These are phyloP conservation scores for Cossypha dichroa DNA, from an alignment of 2,797 vertebrate genomes.

Conservation along the genomic window DNA sequence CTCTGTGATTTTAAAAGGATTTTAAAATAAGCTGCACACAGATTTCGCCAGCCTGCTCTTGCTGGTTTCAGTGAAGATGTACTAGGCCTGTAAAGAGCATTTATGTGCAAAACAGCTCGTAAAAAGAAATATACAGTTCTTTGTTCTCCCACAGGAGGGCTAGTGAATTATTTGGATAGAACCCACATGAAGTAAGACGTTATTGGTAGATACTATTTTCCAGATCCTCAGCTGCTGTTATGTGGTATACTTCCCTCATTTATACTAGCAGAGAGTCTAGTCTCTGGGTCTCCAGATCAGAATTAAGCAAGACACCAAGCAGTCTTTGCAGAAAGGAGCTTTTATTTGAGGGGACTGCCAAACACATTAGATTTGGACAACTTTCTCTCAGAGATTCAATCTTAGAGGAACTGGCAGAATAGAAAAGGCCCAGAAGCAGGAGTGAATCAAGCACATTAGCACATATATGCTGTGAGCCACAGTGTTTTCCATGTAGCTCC, in stretches of 20 bases:
- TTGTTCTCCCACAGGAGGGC: constrained; percentile 65
- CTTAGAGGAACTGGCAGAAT: constrained; percentile 4
- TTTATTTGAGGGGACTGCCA: constrained; percentile 29
- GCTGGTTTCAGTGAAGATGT: constrained; percentile 3
- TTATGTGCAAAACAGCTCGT: constrained; percentile 59
- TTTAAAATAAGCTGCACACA: not conserved
- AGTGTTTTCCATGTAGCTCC: not conserved
- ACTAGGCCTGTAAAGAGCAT: constrained; percentile 25
- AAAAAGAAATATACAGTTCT: constrained; percentile 57
- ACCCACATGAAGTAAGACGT: constrained; percentile 62
- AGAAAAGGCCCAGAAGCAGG: constrained; percentile 18
- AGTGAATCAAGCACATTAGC: not conserved
- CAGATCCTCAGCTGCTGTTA: constrained; percentile 46
- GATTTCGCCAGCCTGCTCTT: constrained; percentile 5
- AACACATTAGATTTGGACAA: not conserved
- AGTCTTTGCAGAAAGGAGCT: not conserved
- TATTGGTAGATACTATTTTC: constrained; percentile 57
- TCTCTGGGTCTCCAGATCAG: constrained; percentile 52
- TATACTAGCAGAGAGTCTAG: constrained; percentile 47
- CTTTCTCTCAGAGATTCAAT: constrained; percentile 40
- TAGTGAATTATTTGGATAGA: constrained; percentile 52
- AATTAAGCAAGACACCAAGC: constrained; percentile 44
- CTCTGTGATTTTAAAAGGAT: not conserved
- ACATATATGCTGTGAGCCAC: not conserved
- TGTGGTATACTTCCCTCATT: not conserved